Evolutionary conservation across 2,113 vertebrate genomes (phyloP), one percentile per base, ranked within the genome.

Genomic region (Trematomus loennbergii): DNA sequence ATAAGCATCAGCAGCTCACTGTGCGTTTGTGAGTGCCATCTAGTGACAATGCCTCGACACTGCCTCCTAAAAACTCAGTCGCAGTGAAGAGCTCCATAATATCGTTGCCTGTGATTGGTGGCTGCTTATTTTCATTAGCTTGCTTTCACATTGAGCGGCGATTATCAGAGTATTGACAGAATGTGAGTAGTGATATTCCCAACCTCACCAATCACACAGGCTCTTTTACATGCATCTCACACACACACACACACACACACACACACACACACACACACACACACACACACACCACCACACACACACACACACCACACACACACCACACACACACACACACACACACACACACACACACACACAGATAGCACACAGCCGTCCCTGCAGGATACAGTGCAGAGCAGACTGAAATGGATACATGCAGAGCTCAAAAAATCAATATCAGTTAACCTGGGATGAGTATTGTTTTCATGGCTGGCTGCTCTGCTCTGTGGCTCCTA

Each of bases 381-480:
- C 59, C 48, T 3, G 72, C 53, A 76, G 64, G 67, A 66, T 40
- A 53, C 73, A 77, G 71, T 43, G 76, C 61, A 79, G 76, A 78
- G 68, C 67, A 64, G 68, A 82, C 78, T 76, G 81, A 75, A 88
- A 79, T 68, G 71, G 77, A 85, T 72, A 80, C 82, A 84, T 78
- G 72, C 85, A 73, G 83, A 84, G 88, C 83, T 25, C n/a, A 65
- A 72, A 82, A 72, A 91, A 90, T 93, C 92, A 89, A 92, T 92
- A 89, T 85, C 73, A 81, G 87, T 93, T 94, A 92, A 93, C 90
- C 90, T 88, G 71, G 80, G 88, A 92, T 90, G 87, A 91, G 87
- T 81, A 72, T 81, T 84, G 74, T 87, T 64, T 91, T 89, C 78
- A 82, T 17, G 83, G 82, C 48, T 79, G 74, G 49, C 75, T 84